Conservation (phyloP, 2,797 vertebrate species). For the Enteromius argenteus region DNA sequence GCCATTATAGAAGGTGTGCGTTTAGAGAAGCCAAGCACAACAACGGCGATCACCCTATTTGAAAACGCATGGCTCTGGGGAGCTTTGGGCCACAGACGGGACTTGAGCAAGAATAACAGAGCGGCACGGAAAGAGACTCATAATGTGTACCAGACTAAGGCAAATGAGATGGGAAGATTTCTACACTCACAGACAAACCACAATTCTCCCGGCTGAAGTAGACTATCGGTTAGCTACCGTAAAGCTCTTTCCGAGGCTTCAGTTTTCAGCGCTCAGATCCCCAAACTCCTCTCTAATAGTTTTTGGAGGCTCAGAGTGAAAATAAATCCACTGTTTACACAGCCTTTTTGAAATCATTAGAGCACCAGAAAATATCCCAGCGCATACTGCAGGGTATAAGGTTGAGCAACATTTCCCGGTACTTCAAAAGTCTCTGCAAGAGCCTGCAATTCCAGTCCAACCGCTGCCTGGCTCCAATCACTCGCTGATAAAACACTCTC, state of each 20-base stretch:
- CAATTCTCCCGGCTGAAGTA: conserved; percentile 23
- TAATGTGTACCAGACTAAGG: conserved; percentile 72
- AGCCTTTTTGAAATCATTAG: conserved; percentile 69
- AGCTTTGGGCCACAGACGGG: conserved; percentile 61
- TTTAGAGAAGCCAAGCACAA: conserved; percentile 70
- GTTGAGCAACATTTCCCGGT: conserved; percentile 57
- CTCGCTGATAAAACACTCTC: conserved; percentile 38
- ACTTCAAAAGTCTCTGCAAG: conserved; percentile 59
- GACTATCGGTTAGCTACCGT: background rate
- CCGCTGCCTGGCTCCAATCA: conserved; percentile 60
- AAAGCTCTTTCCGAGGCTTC: conserved; percentile 62
- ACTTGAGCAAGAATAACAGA: conserved; percentile 58
- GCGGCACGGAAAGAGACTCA: conserved; percentile 52
- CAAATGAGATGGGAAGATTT: conserved; percentile 66
- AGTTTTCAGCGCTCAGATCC: conserved; percentile 66
- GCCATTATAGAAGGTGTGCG: conserved; percentile 62
- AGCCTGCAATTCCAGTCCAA: conserved; percentile 59
- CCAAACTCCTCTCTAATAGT: conserved; percentile 66
- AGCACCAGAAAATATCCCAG: conserved; percentile 56
- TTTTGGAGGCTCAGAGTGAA: conserved; percentile 73
- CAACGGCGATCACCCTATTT: conserved; percentile 67
- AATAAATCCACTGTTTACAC: conserved; percentile 73
- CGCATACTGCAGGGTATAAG: conserved; percentile 45
- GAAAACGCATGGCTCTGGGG: conserved; percentile 63
- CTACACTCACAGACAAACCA: conserved; percentile 59